A percentile compares a stretch with the other conserved stretches of the same genome.
Conservation (phyloP, 2,888 invertebrate species). For the Apantesis nais region DNA sequence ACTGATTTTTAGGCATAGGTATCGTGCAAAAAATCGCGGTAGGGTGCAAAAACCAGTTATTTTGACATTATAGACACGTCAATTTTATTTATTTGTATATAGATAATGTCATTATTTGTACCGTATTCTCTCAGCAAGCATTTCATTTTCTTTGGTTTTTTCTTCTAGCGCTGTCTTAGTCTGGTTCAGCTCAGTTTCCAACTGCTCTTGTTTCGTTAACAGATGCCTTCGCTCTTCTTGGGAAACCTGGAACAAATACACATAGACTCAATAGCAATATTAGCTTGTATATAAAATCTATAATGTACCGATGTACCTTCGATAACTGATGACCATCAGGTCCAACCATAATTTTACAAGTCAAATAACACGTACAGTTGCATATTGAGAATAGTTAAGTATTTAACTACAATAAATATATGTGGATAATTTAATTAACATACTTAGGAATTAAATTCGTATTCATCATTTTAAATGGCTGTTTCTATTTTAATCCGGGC, state of each 20-base stretch:
- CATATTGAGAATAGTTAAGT: neutral
- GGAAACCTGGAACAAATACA: slow-evolving; percentile 76
- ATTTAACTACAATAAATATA: no score
- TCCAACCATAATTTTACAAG: neutral
- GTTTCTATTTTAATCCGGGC: neutral
- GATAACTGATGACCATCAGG: neutral
- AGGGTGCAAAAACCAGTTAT: no score
- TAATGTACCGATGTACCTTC: neutral
- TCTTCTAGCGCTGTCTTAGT: slow-evolving; percentile 86
- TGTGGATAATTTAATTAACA: no score
- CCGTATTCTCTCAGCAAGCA: slow-evolving; percentile 89
- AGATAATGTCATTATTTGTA: slow-evolving; percentile 32
- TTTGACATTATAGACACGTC: no score
- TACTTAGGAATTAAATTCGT: no score
- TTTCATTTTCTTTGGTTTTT: slow-evolving; percentile 87
- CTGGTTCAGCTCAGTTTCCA: slow-evolving; percentile 89
- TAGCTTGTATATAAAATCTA: neutral
- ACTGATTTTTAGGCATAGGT: no score
- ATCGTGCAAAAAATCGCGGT: no score
- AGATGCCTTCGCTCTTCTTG: slow-evolving; percentile 92
- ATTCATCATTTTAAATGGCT: neutral
- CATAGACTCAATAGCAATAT: neutral
- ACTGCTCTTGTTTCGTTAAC: slow-evolving; percentile 91
- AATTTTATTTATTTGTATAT: no score
- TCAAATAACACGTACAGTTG: neutral